These are phyloP conservation scores for Tapirus indicus DNA, from an alignment of 2,797 vertebrate species.

Conservation along the genomic window DNA sequence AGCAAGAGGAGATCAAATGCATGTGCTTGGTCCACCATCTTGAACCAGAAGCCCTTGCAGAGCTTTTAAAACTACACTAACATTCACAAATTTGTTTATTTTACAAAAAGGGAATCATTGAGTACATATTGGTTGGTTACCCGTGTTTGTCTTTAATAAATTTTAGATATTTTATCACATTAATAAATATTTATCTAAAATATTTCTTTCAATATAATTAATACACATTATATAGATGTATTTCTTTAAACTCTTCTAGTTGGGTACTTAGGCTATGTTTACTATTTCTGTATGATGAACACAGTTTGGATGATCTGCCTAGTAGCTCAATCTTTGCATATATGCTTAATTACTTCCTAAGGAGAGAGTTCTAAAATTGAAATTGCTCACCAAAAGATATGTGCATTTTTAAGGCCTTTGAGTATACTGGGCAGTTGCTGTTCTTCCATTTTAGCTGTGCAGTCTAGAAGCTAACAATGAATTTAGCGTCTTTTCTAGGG, in stretches of 20 bases:
- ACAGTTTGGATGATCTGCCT: neutral
- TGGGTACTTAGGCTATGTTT: neutral
- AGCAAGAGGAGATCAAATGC: neutral
- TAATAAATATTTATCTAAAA: conserved; percentile 57
- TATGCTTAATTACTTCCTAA: conserved; percentile 57
- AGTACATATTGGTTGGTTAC: neutral
- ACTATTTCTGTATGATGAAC: conserved; percentile 5
- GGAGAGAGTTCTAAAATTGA: neutral
- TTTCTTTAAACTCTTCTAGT: conserved; percentile 1
- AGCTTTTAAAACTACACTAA: conserved; percentile 32
- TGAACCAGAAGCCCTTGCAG: conserved; percentile 21
- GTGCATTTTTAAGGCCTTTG: conserved; percentile 25
- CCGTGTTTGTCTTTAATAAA: conserved; percentile 35
- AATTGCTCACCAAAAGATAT: conserved; percentile 9
- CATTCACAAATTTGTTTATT: conserved; percentile 42
- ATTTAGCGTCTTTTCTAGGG: conserved; percentile 50
- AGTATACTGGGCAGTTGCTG: neutral
- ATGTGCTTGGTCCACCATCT: neutral
- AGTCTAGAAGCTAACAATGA: neutral
- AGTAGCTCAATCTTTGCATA: neutral
- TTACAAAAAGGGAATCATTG: conserved; percentile 61
- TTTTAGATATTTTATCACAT: conserved; percentile 57
- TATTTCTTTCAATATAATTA: conserved; percentile 49
- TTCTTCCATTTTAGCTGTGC: conserved; percentile 49
- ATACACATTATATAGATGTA: neutral